Percentiles rank a stretch among this genome's conserved stretches.
These are phyloP conservation scores for Lacerta viridis DNA, from an alignment of 2,797 vertebrate species.

Conservation along the genomic window DNA sequence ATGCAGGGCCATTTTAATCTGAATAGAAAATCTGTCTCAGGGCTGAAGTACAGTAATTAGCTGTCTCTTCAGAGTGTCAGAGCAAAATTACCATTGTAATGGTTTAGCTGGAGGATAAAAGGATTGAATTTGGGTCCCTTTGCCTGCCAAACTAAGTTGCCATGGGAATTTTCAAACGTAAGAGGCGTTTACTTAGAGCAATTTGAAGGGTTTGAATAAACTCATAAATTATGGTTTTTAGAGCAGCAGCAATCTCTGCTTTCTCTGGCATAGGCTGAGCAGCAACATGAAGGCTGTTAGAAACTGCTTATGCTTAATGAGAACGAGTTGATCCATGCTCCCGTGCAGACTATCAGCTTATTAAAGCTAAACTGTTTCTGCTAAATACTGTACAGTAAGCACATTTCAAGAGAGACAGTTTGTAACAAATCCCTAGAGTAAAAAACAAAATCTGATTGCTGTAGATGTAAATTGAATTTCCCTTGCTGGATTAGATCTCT, in stretches of 20 bases:
- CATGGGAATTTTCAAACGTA: slow-evolving; percentile 85
- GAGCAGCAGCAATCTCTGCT: slow-evolving; percentile 76
- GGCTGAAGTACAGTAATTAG: slow-evolving; percentile 81
- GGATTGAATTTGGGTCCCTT: slow-evolving; percentile 82
- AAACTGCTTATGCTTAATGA: slow-evolving; percentile 79
- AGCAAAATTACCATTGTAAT: slow-evolving; percentile 83
- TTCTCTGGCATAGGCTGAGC: slow-evolving; percentile 71
- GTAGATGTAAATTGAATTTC: slow-evolving; percentile 75
- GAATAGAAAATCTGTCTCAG: slow-evolving; percentile 81
- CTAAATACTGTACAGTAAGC: slow-evolving; percentile 75
- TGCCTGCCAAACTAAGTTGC: slow-evolving; percentile 84
- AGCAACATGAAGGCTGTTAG: slow-evolving; percentile 69
- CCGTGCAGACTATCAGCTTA: slow-evolving; percentile 69
- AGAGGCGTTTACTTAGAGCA: slow-evolving; percentile 83
- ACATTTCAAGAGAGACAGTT: slow-evolving; percentile 75
- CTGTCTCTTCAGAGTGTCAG: slow-evolving; percentile 82
- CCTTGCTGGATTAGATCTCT: slow-evolving; percentile 74
- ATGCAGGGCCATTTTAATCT: slow-evolving; percentile 73
- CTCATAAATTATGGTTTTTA: slow-evolving; percentile 80
- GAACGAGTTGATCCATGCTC: slow-evolving; percentile 77
- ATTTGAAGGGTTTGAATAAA: slow-evolving; percentile 85
- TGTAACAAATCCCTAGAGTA: slow-evolving; percentile 73
- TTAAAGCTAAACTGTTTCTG: slow-evolving; percentile 76
- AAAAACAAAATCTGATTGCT: slow-evolving; percentile 76
- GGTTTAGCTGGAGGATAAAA: slow-evolving; percentile 85